Percentiles rank a stretch among this genome's conserved stretches.
Conservation (phyloP, 2,113 vertebrate genomes). For the Amblyornis subalaris region DNA sequence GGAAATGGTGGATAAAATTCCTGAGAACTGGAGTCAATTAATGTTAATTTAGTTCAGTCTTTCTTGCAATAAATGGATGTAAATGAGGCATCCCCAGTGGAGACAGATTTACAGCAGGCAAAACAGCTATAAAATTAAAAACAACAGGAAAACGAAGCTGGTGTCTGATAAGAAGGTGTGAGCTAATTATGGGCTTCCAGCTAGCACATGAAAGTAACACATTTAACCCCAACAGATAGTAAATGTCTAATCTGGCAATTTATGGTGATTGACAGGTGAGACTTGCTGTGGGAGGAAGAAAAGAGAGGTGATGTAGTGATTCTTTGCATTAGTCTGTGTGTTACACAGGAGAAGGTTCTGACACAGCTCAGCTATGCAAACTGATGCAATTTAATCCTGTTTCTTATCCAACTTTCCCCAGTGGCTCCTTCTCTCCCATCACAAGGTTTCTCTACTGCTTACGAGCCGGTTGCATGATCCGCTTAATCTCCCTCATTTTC, state of each 20-base stretch:
- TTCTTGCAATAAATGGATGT: conserved; percentile 45
- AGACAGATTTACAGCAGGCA: conserved; percentile 50
- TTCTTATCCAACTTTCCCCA: not conserved
- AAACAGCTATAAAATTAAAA: conserved; percentile 49
- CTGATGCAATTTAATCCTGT: not conserved
- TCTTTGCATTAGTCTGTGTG: not conserved
- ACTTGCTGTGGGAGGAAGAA: not conserved
- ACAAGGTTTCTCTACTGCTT: not conserved
- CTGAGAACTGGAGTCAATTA: conserved; percentile 41
- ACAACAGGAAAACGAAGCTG: conserved; percentile 45
- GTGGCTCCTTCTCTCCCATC: not conserved
- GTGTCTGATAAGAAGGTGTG: conserved; percentile 55
- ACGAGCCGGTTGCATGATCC: not conserved
- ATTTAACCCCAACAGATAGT: not conserved
- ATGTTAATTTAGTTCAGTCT: conserved; percentile 31
- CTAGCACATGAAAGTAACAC: conserved; percentile 9
- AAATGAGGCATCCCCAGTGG: conserved; percentile 25
- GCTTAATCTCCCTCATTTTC: conserved; percentile 23
- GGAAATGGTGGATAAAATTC: not conserved
- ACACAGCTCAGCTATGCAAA: not conserved
- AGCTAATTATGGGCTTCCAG: conserved; percentile 46
- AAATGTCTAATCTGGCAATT: conserved; percentile 33
- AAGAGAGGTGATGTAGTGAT: not conserved
- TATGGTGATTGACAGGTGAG: conserved; percentile 47
- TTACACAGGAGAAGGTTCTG: not conserved